Conservation (phyloP, 2,888 invertebrate species). For the Mesopsocus fuscifrons region DNA sequence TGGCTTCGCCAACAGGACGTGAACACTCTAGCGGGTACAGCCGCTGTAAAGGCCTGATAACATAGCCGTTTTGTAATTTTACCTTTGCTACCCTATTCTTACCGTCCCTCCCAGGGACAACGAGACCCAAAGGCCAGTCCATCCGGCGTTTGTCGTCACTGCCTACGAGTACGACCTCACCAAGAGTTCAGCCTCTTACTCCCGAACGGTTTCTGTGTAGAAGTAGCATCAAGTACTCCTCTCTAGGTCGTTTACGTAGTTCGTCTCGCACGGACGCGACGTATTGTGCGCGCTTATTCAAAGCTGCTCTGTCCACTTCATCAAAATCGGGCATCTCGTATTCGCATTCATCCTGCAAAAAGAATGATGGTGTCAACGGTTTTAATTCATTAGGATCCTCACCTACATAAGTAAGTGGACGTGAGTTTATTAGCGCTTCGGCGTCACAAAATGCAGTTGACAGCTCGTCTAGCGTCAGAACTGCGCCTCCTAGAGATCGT, state of each 20-base stretch:
- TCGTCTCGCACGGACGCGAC: background rate
- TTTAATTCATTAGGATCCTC: background rate
- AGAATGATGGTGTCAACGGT: background rate
- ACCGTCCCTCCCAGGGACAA: background rate
- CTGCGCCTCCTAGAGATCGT: conserved; percentile 21
- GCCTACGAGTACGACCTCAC: background rate
- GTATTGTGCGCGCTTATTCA: background rate
- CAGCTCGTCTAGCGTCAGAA: conserved; percentile 15
- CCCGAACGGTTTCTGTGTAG: background rate
- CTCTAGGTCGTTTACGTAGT: background rate
- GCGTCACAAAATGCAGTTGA: background rate
- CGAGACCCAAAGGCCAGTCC: background rate
- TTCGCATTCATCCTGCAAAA: background rate
- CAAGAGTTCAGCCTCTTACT: background rate
- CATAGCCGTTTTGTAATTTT: background rate
- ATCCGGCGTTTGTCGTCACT: background rate
- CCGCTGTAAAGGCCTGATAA: background rate
- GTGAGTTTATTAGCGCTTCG: background rate
- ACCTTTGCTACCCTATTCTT: background rate
- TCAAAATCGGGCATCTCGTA: background rate
- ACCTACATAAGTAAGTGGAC: background rate
- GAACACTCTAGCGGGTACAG: background rate
- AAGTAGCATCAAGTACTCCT: background rate
- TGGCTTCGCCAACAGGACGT: no score
- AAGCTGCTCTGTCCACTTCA: background rate